Percentiles rank a stretch among this genome's conserved stretches.
Evolutionary conservation across 2,797 vertebrate genomes (phyloP).

Genomic region (Enteromius trimaculatus): DNA sequence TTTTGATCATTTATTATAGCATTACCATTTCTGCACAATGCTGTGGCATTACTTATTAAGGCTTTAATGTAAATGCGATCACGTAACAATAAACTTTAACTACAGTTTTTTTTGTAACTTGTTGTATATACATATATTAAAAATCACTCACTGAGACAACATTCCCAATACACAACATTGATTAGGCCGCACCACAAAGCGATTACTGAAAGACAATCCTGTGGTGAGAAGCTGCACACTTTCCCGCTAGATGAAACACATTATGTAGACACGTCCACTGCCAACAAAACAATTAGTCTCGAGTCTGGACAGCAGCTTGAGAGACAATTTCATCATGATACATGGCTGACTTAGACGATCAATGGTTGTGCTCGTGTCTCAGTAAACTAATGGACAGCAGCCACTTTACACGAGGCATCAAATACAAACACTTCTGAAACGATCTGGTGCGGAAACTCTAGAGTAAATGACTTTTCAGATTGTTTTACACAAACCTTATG

Average conservation of each 20-base stretch:
- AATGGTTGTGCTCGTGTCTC: slow-evolving; percentile 21
- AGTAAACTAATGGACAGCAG: slow-evolving; percentile 17
- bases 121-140: too few species aligned
- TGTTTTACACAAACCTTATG: slow-evolving; percentile 29
- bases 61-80: neutral
- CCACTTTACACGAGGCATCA: neutral
- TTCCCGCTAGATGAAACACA: slow-evolving; percentile 7
- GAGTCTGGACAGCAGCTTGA: slow-evolving; percentile 36
- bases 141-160: neutral
- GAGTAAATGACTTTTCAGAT: slow-evolving; percentile 14
- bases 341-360: slow-evolving; percentile 25
- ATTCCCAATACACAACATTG: neutral
- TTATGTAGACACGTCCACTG: slow-evolving; percentile 29
- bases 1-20: neutral
- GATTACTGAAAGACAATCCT: slow-evolving; percentile 33
- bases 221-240: slow-evolving; percentile 15
- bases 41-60: neutral
- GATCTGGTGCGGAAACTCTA: neutral
- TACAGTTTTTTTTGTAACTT: neutral
- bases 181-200: neutral
- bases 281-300: slow-evolving; percentile 41
- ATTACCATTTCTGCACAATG: neutral
- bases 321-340: slow-evolving; percentile 34
- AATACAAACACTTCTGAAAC: slow-evolving; percentile 23
- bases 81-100: neutral